These are phyloP conservation scores for Apodemia mormo DNA, from an alignment of 2,888 invertebrate species.

Conservation along the genomic window DNA sequence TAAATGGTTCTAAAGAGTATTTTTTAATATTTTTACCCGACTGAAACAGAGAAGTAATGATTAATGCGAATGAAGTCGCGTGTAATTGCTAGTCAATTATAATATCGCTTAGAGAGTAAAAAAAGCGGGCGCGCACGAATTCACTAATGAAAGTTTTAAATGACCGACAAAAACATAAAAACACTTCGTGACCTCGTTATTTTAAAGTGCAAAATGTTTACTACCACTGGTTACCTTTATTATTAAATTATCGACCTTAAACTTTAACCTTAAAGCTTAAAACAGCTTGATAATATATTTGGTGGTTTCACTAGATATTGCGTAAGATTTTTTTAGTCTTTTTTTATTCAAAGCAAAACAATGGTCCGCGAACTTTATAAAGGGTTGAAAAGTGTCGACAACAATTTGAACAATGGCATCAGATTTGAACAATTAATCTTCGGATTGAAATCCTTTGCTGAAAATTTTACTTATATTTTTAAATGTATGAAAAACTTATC, in stretches of 20 bases:
- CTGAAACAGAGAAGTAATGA: too few relatives aligned
- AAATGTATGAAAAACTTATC: slow-evolving; percentile 19
- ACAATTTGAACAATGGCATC: slow-evolving; percentile 62
- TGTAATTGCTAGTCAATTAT: slow-evolving; percentile 42
- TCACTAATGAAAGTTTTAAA: slow-evolving; percentile 79
- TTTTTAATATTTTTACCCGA: too few relatives aligned
- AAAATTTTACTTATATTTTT: slow-evolving; percentile 19
- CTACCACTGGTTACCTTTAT: slow-evolving; percentile 40
- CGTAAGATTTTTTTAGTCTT: slow-evolving; percentile 60
- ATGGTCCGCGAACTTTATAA: slow-evolving; percentile 70
- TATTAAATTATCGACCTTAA: slow-evolving; percentile 15
- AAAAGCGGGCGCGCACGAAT: slow-evolving; percentile 66
- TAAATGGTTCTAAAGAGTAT: too few relatives aligned
- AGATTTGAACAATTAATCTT: slow-evolving; percentile 75
- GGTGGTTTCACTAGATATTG: slow-evolving; percentile 31
- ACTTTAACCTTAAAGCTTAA: slow-evolving; percentile 11
- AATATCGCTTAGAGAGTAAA: slow-evolving; percentile 55
- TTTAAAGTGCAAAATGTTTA: slow-evolving; percentile 55
- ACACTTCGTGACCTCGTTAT: slow-evolving; percentile 73
- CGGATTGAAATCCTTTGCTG: slow-evolving; percentile 57
- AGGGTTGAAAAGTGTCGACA: slow-evolving; percentile 67
- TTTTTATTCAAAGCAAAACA: slow-evolving; percentile 71
- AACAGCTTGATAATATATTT: slow-evolving; percentile 27
- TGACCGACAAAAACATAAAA: slow-evolving; percentile 64
- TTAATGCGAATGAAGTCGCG: too few relatives aligned